A percentile compares a stretch with the other conserved stretches of the same genome.
phyloP scores from a whole-genome alignment of 1,140 invertebrate species.

The Drosophila erecta region DNA sequence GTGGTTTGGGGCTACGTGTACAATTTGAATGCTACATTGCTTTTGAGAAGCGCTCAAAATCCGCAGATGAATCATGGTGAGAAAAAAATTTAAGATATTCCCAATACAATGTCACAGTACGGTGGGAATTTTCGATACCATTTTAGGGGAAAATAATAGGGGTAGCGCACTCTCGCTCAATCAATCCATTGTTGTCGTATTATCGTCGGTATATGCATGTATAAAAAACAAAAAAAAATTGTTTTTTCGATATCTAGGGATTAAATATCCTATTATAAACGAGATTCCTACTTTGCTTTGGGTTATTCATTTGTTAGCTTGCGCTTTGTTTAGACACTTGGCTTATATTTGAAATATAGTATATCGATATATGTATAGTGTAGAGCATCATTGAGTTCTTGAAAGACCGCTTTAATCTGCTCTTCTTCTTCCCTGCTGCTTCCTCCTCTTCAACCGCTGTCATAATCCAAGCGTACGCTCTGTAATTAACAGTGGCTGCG shows the following conservation, averaged over 20 bases:
- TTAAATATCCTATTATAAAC: too few species aligned
- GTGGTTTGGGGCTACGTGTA: slow-evolving; percentile 35
- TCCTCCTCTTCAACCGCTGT: slow-evolving; percentile 5
- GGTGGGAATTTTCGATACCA: background rate
- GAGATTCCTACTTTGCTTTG: too few species aligned
- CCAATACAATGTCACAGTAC: too few species aligned
- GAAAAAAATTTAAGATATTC: background rate
- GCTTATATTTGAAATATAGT: background rate
- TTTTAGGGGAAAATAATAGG: background rate
- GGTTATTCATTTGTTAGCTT: too few species aligned
- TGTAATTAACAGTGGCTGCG: slow-evolving; percentile 41
- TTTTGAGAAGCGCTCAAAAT: slow-evolving; percentile 4
- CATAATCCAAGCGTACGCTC: slow-evolving; percentile 23
- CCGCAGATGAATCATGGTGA: slow-evolving; percentile 26
- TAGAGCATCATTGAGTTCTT: background rate
- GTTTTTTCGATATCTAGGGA: too few species aligned
- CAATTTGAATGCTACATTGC: slow-evolving; percentile 38
- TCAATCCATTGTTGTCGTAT: too few species aligned
- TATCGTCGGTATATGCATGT: background rate
- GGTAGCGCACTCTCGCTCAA: background rate
- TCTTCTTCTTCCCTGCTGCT: slow-evolving; percentile 1
- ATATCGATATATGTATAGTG: background rate
- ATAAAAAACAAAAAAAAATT: background rate
- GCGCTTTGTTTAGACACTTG: background rate
- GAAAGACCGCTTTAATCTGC: background rate